Conservation (phyloP, 1,140 invertebrate genomes). For the Drosophila nebulosa region DNA sequence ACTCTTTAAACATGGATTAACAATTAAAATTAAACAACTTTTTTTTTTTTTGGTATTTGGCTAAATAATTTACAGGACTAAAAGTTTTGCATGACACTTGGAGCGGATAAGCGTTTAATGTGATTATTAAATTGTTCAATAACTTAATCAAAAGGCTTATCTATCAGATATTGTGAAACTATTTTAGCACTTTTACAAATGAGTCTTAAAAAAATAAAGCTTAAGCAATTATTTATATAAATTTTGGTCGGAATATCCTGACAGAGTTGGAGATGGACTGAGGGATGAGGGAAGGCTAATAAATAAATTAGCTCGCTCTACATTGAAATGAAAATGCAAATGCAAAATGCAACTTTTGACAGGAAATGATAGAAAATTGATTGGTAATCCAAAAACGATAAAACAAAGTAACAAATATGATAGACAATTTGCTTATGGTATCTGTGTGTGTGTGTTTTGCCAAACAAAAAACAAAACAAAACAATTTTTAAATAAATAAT, state of each 20-base stretch:
- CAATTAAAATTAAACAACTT: not conserved
- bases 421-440: conserved; percentile 27
- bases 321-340: conserved; percentile 16
- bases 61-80: too few relatives aligned
- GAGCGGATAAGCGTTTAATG: not conserved
- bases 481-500: conserved; percentile 8
- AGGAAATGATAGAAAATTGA: conserved; percentile 59
- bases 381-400: conserved; percentile 32
- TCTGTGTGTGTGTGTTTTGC: conserved; percentile 40
- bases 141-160: not conserved
- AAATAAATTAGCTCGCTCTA: conserved; percentile 37
- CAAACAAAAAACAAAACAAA: not conserved
- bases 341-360: conserved; percentile 8
- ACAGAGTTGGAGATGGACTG: not conserved
- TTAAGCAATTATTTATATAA: not conserved
- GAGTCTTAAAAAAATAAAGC: not conserved
- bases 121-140: not conserved
- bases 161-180: too few relatives aligned
- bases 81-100: not conserved
- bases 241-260: not conserved
- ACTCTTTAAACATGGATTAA: too few relatives aligned
- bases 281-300: conserved; percentile 24
- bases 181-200: too few relatives aligned
- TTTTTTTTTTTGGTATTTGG: too few relatives aligned
- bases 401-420: not conserved